Evolutionary conservation across 2,888 invertebrate species (phyloP).

Genomic region (Noctua pronuba): DNA sequence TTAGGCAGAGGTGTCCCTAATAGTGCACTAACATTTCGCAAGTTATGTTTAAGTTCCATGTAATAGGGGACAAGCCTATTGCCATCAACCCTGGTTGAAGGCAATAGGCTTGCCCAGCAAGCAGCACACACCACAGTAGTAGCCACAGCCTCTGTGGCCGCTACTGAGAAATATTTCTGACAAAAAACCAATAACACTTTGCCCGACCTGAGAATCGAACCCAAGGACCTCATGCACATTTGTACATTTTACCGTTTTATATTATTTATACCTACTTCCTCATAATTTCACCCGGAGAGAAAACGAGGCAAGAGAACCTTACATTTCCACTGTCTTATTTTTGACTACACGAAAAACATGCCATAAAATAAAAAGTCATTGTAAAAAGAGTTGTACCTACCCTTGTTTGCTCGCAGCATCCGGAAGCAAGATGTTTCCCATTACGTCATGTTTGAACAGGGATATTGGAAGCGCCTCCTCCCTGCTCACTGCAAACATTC

Average conservation of each 20-base stretch:
- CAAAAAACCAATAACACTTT: no score
- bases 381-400: slow-evolving; percentile 51
- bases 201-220: no score
- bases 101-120: no score
- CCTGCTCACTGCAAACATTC: slow-evolving; percentile 71
- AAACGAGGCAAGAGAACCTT: not conserved
- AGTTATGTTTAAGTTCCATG: no score
- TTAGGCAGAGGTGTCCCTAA: no score
- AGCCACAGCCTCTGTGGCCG: no score
- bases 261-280: not conserved
- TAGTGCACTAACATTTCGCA: no score
- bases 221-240: no score
- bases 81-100: no score
- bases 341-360: not conserved
- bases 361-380: slow-evolving; percentile 18
- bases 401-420: slow-evolving; percentile 68
- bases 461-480: slow-evolving; percentile 80
- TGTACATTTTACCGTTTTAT: not conserved
- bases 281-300: not conserved
- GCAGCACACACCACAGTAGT: no score
- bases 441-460: slow-evolving; percentile 81
- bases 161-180: no score
- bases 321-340: not conserved
- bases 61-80: no score
- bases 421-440: slow-evolving; percentile 81